A percentile compares a stretch with the other conserved stretches of the same genome.
These are phyloP conservation scores for Dendrophyllia cribrosa DNA, from an alignment of 64 coral and sea anemone species.

Conservation along the genomic window DNA sequence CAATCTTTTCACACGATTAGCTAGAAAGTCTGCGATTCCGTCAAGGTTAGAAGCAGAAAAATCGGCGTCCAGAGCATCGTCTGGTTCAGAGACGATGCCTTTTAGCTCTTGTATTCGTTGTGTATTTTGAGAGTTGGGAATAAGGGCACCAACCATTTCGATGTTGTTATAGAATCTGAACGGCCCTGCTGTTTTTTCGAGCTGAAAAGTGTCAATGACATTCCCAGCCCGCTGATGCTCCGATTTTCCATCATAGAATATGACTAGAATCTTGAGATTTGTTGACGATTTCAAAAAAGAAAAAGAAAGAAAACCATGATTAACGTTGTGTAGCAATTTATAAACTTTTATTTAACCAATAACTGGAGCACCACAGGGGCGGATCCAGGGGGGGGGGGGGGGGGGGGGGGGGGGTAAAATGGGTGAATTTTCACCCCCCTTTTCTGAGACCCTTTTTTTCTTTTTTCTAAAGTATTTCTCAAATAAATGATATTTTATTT, in stretches of 20 bases:
- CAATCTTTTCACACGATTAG: conserved; percentile 33
- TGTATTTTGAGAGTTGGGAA: conserved; percentile 42
- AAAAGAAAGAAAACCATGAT: too few species aligned
- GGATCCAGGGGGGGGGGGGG: too few species aligned
- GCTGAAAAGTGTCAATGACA: conserved; percentile 15
- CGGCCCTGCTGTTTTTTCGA: neutral
- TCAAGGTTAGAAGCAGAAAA: neutral
- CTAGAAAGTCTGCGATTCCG: neutral
- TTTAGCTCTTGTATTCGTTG: conserved; percentile 47
- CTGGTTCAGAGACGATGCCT: conserved; percentile 31
- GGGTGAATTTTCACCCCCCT: too few species aligned
- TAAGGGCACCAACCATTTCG: conserved; percentile 43
- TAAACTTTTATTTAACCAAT: too few species aligned
- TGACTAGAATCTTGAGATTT: neutral
- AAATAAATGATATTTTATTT: too few species aligned
- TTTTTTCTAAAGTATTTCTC: too few species aligned
- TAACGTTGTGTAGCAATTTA: too few species aligned
- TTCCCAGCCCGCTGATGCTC: neutral
- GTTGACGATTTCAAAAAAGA: too few species aligned
- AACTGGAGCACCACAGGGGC: too few species aligned
- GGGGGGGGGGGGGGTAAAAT: too few species aligned
- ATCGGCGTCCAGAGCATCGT: conserved; percentile 16
- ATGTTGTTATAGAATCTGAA: neutral
- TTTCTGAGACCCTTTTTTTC: too few species aligned
- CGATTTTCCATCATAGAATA: neutral